Evolutionary conservation across 1,140 invertebrate genomes (phyloP).

Genomic region (Brachionus angularis): DNA sequence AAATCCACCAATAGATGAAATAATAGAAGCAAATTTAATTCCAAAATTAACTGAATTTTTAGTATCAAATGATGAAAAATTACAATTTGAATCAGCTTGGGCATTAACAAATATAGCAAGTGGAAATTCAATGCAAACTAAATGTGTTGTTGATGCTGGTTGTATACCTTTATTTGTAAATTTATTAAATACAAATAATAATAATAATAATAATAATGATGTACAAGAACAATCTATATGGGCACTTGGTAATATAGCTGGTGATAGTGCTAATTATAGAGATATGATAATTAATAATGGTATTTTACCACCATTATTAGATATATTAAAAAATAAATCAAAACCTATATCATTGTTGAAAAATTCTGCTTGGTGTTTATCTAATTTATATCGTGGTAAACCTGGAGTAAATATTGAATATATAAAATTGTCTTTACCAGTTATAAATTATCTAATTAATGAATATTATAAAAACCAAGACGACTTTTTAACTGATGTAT

Average conservation of each 20-base stretch:
- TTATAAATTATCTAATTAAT: conserved; percentile 84
- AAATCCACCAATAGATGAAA: conserved; percentile 49
- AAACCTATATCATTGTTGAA: conserved; percentile 78
- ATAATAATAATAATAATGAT: conserved; percentile 46
- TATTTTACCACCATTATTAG: conserved; percentile 81
- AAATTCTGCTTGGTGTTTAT: conserved; percentile 95
- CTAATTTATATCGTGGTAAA: conserved; percentile 92
- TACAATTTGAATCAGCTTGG: conserved; percentile 62
- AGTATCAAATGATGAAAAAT: conserved; percentile 61
- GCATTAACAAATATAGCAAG: conserved; percentile 61
- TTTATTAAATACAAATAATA: conserved; percentile 48
- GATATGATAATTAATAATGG: conserved; percentile 84
- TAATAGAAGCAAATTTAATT: conserved; percentile 46
- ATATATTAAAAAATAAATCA: conserved; percentile 50
- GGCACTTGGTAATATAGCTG: conserved; percentile 61
- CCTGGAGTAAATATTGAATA: conserved; percentile 62
- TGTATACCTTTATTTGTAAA: conserved; percentile 55
- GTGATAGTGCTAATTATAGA: conserved; percentile 66
- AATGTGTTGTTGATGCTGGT: conserved; percentile 55
- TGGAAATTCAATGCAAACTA: conserved; percentile 58
- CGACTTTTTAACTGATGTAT: conserved; percentile 82
- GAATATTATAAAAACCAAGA: conserved; percentile 92
- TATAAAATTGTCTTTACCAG: conserved; percentile 86
- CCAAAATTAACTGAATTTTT: conserved; percentile 46
- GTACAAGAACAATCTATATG: conserved; percentile 60